Evolutionary conservation across 2,113 vertebrate species (phyloP).

Genomic region (Thymallus thymallus): DNA sequence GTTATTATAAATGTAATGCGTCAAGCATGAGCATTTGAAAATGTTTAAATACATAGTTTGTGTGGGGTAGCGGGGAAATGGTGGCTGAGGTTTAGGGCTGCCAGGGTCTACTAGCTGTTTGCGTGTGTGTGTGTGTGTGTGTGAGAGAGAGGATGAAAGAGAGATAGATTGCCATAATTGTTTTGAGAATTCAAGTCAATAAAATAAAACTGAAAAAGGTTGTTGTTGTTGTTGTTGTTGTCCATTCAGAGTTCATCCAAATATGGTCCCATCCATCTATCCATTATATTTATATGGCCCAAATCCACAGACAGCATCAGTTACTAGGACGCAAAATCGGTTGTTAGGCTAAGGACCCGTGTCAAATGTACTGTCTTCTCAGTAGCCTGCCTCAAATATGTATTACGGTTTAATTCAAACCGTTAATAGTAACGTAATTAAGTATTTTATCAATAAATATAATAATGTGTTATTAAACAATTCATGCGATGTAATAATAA

Average conservation of each 20-base stretch:
- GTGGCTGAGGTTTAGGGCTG: no score
- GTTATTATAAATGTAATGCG: neutral
- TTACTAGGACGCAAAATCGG: slow-evolving; percentile 55
- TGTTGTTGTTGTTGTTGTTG: no score
- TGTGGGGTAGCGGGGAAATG: no score
- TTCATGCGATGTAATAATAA: neutral
- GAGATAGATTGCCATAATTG: no score
- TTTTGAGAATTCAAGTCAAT: no score
- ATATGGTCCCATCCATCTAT: no score
- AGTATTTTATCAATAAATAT: neutral
- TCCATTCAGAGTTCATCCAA: no score
- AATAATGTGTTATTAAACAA: neutral
- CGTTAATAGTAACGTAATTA: neutral
- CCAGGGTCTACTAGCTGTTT: no score
- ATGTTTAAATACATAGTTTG: neutral
- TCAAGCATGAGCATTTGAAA: neutral
- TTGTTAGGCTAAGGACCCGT: slow-evolving; percentile 57
- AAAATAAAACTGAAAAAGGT: no score
- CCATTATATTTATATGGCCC: no score
- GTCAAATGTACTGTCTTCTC: slow-evolving; percentile 2
- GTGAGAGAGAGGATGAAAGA: no score
- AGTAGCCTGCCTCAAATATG: slow-evolving; percentile 21
- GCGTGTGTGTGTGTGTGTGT: no score
- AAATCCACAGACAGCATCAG: neutral
- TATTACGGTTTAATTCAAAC: neutral